phyloP scores from a whole-genome alignment of 2,888 invertebrate genomes.

The Megalurothrips usitatus region DNA sequence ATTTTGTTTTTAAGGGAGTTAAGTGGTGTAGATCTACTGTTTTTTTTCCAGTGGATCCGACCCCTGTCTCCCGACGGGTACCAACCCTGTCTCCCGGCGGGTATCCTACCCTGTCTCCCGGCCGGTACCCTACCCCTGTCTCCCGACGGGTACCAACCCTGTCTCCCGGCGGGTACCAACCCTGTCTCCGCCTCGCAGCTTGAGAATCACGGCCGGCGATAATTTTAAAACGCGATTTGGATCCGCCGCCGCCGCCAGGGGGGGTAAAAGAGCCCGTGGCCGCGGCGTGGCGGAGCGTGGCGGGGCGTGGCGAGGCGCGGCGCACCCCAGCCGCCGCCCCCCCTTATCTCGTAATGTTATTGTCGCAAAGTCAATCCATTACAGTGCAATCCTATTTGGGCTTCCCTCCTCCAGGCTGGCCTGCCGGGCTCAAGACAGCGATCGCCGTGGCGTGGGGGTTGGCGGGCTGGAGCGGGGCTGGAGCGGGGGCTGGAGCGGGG shows the following conservation, averaged over 20 bases:
- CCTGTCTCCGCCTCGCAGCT: no score
- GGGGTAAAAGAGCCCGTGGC: not conserved
- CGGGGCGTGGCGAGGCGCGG: not conserved
- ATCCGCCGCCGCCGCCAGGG: not conserved
- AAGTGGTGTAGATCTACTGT: no score
- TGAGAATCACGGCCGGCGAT: not conserved
- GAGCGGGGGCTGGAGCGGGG: not conserved
- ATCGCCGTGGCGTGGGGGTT: not conserved
- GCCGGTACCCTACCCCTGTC: no score
- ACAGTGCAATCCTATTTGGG: slow-evolving; percentile 26
- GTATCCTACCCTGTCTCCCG: no score
- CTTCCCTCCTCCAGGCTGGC: not conserved
- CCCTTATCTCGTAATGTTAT: slow-evolving; percentile 26
- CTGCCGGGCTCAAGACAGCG: no score
- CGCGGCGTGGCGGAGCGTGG: not conserved
- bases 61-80: no score
- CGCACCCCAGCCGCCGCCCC: not conserved
- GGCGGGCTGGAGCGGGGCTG: not conserved
- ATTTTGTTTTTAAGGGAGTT: no score
- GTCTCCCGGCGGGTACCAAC: no score
- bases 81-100: no score
- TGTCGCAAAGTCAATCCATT: slow-evolving; percentile 26
- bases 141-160: no score
- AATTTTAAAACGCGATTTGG: not conserved
- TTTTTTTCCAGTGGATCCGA: no score